phyloP scores from a whole-genome alignment of 2,797 vertebrate genomes.

The Typhlichthys subterraneus region DNA sequence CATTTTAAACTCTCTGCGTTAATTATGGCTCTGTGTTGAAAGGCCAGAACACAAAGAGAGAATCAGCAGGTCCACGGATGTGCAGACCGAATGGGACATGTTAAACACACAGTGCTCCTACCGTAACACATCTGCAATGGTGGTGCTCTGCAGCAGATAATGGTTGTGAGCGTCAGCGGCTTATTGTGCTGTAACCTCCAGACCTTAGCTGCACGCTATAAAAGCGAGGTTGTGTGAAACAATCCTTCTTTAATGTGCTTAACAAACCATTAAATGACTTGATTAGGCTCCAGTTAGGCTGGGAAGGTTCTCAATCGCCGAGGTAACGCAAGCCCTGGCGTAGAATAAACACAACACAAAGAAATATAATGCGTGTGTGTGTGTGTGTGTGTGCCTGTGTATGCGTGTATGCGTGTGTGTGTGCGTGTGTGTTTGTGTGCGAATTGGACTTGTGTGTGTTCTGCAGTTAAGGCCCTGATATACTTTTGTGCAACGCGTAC shows the following conservation, averaged over 20 bases:
- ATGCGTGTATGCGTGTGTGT: neutral
- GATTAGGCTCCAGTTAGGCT: slow-evolving; percentile 54
- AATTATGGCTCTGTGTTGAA: slow-evolving; percentile 60
- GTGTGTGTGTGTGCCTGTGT: neutral
- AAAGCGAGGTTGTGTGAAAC: slow-evolving; percentile 55
- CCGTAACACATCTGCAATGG: no score
- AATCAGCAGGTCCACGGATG: slow-evolving; percentile 12
- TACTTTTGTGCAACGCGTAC: no score
- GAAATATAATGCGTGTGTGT: neutral
- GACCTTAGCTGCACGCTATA: slow-evolving; percentile 56
- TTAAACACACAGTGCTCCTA: no score
- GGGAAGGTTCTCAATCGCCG: slow-evolving; percentile 29
- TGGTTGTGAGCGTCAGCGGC: slow-evolving; percentile 58
- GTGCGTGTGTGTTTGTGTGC: neutral
- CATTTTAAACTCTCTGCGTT: slow-evolving; percentile 32
- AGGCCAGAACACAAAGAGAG: slow-evolving; percentile 17
- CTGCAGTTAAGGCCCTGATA: no score
- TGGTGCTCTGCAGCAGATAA: slow-evolving; percentile 47
- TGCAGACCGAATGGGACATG: no score
- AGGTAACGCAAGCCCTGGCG: slow-evolving; percentile 3
- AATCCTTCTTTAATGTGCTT: slow-evolving; percentile 58
- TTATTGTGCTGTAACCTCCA: slow-evolving; percentile 58
- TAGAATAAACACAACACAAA: no score
- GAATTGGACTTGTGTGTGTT: no score
- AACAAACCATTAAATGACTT: slow-evolving; percentile 66